Conservation (phyloP, 2,113 vertebrate genomes). For the Pluvialis apricaria region DNA sequence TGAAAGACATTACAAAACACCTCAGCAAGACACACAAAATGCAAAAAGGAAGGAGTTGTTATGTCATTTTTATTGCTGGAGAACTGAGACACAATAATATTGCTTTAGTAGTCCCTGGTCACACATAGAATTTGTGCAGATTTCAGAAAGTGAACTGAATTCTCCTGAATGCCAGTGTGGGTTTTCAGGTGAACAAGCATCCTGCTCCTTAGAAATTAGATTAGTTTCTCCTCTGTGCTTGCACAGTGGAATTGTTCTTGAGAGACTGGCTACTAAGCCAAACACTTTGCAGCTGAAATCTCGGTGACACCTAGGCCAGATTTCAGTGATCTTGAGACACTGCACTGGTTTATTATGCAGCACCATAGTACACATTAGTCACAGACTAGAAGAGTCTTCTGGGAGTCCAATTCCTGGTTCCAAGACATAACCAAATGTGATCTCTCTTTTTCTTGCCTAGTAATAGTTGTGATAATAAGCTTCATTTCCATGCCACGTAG, state of each 20-base stretch:
- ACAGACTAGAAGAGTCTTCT: neutral
- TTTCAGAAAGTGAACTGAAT: neutral
- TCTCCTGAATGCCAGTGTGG: neutral
- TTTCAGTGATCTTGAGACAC: neutral
- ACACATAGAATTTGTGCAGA: neutral
- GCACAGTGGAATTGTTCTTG: neutral
- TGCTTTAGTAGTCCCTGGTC: neutral
- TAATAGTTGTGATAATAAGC: neutral
- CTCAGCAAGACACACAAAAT: neutral
- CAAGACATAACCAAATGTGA: neutral
- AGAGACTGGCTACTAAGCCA: neutral
- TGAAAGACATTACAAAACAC: neutral
- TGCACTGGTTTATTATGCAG: neutral
- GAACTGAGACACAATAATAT: neutral
- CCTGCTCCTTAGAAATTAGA: neutral
- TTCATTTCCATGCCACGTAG: neutral
- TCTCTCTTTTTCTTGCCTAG: neutral
- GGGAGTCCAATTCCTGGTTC: neutral
- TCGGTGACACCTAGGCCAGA: neutral
- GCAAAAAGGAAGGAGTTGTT: neutral
- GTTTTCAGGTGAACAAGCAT: neutral
- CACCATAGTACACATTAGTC: neutral
- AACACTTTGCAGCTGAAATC: neutral
- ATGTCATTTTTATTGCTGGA: neutral
- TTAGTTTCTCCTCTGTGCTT: neutral